Conservation (phyloP, 2,113 vertebrate species). For the Actinemys pallida region DNA sequence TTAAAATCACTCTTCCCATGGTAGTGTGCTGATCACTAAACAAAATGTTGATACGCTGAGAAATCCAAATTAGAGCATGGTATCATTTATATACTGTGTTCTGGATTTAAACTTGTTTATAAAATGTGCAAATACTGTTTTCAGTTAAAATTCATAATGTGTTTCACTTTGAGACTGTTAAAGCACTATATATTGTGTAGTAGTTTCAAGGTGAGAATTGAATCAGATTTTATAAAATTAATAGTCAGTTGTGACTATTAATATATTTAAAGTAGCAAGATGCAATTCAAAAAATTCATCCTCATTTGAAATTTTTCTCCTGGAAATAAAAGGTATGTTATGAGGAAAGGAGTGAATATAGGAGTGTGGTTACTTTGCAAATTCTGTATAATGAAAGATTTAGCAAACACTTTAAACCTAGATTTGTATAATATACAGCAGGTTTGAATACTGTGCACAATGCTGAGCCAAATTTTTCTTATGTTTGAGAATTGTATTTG, state of each 20-base stretch:
- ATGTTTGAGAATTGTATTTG: slow-evolving; percentile 64
- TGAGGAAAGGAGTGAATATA: slow-evolving; percentile 55
- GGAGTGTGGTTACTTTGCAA: slow-evolving; percentile 75
- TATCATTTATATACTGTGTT: slow-evolving; percentile 64
- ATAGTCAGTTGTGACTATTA: slow-evolving; percentile 66
- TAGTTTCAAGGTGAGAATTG: slow-evolving; percentile 67
- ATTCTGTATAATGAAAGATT: slow-evolving; percentile 73
- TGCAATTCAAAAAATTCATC: slow-evolving; percentile 19
- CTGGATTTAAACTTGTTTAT: slow-evolving; percentile 58
- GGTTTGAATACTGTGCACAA: slow-evolving; percentile 66
- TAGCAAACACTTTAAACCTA: slow-evolving; percentile 76
- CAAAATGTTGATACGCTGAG: slow-evolving; percentile 67
- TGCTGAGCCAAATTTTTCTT: slow-evolving; percentile 71
- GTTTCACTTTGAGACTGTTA: slow-evolving; percentile 53
- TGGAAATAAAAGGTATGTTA: slow-evolving; percentile 61
- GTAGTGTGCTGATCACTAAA: slow-evolving; percentile 69
- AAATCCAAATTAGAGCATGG: slow-evolving; percentile 49
- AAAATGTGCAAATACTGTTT: slow-evolving; percentile 30
- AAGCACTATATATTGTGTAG: slow-evolving; percentile 59
- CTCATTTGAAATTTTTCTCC: slow-evolving; percentile 72
- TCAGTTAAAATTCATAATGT: slow-evolving; percentile 38
- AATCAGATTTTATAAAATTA: slow-evolving; percentile 74
- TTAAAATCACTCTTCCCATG: slow-evolving; percentile 44
- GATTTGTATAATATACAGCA: slow-evolving; percentile 64
- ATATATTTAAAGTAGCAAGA: slow-evolving; percentile 22